A percentile compares a stretch with the other conserved stretches of the same genome.
Evolutionary conservation across 2,797 vertebrate species (phyloP).

Genomic region (Anguilla megastoma): DNA sequence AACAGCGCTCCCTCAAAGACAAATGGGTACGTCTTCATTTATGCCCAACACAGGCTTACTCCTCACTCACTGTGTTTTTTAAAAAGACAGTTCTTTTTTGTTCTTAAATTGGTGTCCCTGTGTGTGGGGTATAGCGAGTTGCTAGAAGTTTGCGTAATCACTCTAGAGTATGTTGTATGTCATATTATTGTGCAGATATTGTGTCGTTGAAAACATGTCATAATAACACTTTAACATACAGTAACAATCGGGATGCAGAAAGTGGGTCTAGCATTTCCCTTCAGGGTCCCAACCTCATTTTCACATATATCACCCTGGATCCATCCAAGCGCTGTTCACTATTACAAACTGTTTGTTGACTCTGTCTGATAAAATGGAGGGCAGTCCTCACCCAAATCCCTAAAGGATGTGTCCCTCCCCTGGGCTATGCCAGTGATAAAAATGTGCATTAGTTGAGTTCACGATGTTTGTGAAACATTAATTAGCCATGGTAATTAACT

Average conservation of each 20-base stretch:
- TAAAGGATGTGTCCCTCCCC: not conserved
- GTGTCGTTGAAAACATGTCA: too few species aligned
- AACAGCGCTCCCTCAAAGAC: not conserved
- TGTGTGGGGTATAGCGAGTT: too few species aligned
- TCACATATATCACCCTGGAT: not conserved
- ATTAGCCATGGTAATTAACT: not conserved
- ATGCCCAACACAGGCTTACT: too few species aligned
- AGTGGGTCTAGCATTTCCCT: not conserved
- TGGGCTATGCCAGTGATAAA: not conserved
- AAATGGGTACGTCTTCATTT: not conserved
- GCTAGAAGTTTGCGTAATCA: too few species aligned
- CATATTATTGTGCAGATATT: too few species aligned
- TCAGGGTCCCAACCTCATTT: not conserved
- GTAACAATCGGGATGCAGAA: not conserved
- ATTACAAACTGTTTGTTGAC: not conserved
- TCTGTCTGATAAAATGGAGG: constrained; percentile 14
- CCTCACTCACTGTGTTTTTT: too few species aligned
- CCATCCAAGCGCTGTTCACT: not conserved
- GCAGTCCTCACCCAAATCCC: not conserved
- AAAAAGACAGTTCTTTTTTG: too few species aligned
- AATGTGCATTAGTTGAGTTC: not conserved
- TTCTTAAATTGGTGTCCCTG: too few species aligned
- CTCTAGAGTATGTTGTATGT: too few species aligned
- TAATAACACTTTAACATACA: not conserved
- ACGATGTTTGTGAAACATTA: constrained; percentile 15